These are phyloP conservation scores for Gymnorhina tibicen DNA, from an alignment of 2,113 vertebrate genomes.

Conservation along the genomic window DNA sequence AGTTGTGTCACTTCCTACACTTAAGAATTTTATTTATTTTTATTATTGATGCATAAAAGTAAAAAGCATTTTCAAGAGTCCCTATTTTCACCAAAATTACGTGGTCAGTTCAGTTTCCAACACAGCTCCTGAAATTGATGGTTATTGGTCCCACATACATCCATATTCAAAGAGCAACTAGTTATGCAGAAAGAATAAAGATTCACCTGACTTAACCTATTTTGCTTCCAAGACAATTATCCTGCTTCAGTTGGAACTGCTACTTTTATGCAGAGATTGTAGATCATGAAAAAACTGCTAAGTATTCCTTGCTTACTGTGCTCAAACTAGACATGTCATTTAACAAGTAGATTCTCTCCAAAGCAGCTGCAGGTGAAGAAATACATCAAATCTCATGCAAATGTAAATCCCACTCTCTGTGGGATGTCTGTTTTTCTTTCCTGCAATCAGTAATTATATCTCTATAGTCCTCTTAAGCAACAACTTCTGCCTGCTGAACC, in stretches of 20 bases:
- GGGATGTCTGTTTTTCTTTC: background rate
- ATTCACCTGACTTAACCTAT: background rate
- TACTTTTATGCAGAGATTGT: background rate
- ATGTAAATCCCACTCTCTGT: background rate
- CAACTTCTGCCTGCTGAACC: background rate
- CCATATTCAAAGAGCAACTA: background rate
- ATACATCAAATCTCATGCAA: background rate
- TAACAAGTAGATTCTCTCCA: background rate
- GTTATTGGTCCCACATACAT: background rate
- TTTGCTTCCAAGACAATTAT: background rate
- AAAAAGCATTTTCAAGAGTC: background rate
- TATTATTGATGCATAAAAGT: background rate
- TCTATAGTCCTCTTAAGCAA: background rate
- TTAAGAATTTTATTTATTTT: background rate
- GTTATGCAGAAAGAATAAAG: background rate
- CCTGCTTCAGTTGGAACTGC: background rate
- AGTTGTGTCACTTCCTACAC: background rate
- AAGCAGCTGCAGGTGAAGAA: background rate
- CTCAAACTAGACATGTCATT: background rate
- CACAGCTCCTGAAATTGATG: background rate
- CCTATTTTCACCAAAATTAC: background rate
- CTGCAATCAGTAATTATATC: background rate
- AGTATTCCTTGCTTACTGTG: background rate
- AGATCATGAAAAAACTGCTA: background rate
- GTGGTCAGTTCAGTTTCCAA: background rate